Evolutionary conservation across 2,113 vertebrate species (phyloP), one percentile per base, ranked within the genome.

Genomic region (Halcyon senegalensis): DNA sequence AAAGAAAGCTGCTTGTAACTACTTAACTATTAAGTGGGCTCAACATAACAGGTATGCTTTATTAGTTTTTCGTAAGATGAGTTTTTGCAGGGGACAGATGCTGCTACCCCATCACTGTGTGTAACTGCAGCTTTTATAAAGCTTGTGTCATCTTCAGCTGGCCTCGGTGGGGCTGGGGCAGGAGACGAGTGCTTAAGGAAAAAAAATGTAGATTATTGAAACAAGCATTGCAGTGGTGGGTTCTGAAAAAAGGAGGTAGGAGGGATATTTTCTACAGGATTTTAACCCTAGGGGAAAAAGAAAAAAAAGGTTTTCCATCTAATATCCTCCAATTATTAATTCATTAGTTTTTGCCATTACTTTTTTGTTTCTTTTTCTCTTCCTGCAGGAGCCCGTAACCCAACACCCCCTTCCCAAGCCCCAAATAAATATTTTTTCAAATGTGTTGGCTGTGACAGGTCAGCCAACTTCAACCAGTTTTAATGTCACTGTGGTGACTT

Each of bases 221-320:
- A 37, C 5, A 13, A 51, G 33, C 0, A 0, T 14, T 50, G 64
- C 28, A 11, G 5, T 35, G 56, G 23, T 21, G 25, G 24, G 14
- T 35, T 72, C 72, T 73, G 68, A 28, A 51, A 35, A 48, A n/a
- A 28, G 37, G 44, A 30, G 16, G 33, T 20, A 15, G 18, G 2
- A 20, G 16, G 5, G 8, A 11, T 39, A 5, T 14, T 72, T 58
- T 41, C 56, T 51, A 39, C 7, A 76, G 27, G 27, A 21, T 8
- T 46, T 10, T 11, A 72, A 87, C 8, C 11, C 58, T 21, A 16
- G 21, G 14, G 33, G 21, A 3, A 13, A 16, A 33, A 21, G 12
- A 9, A 2, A 4, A 20, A 39, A 3, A 4, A 16, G 35, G 10
- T 5, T 10, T 43, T 74, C 78, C 5, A 4, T 28, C 7, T 35